Base-by-base conservation (phyloP, 23 tunicate genomes). In the Aplidium turbinatum region DNA sequence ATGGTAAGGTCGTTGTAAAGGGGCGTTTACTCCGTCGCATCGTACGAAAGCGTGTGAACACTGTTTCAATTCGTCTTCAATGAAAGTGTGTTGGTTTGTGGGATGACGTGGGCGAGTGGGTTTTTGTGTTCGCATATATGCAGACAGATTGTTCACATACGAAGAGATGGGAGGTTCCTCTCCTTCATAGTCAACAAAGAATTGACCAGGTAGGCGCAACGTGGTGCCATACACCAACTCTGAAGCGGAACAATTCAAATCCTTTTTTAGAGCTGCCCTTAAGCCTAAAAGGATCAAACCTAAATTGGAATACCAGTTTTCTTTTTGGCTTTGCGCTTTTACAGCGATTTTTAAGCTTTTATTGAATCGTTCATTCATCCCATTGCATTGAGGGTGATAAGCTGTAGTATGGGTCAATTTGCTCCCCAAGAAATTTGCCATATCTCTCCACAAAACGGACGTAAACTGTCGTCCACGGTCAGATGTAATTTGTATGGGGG, bases 381-480 rank as follows among this genome's bases (percentile, higher is more conserved):
- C 82, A 24, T 78, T 64, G 0, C 38, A 27, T 13, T 47, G 21
- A 7, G 81, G 82, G 28, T 64, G 57, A 28, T 35, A 78, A 30
- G 73, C 69, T 0, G 80, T 39, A 35, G 63, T 63, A 34, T 63
- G 60, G 2, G 23, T 47, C 24, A 75, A 18, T 28, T 75, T 64
- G 7, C 26, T 1, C 0, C 82, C 82, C 0, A 78, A 34, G 22
- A 63, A 63, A 16, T 63, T 64, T 3, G 38, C 21, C 0, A 64
- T 18, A 35, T 63, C 70, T n/a, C 30, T 24, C 73, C 62, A 64
- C n/a, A 78, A 50, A 2, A 18, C 16, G 3, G 82, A 78, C 19
- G 73, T 78, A 31, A 78, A 78, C 35, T 64, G 73, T 45, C 55
- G 4, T 2, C 82, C 82, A 22, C 73, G 47, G 30, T 78, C 82